These are phyloP conservation scores for Mustela lutreola DNA, from an alignment of 2,113 vertebrate species.

Conservation along the genomic window DNA sequence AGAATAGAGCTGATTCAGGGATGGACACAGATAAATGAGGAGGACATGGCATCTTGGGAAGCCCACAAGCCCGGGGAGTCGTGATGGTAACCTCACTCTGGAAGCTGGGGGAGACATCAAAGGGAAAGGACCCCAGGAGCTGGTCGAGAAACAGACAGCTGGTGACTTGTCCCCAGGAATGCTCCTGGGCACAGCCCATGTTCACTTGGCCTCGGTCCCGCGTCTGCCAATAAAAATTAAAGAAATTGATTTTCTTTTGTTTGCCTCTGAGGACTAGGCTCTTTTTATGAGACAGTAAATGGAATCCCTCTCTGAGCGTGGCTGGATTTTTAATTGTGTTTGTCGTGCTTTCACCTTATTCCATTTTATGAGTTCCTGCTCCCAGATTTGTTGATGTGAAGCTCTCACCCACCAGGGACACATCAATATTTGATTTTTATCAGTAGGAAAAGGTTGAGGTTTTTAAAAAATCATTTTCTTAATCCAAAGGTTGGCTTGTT, in stretches of 20 bases:
- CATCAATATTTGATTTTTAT: slow-evolving; percentile 81
- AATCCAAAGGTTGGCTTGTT: slow-evolving; percentile 69
- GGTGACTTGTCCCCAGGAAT: slow-evolving; percentile 46
- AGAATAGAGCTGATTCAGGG: slow-evolving; percentile 30
- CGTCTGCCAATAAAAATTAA: slow-evolving; percentile 89
- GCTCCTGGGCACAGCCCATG: not conserved
- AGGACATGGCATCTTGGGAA: not conserved
- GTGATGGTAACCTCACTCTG: not conserved
- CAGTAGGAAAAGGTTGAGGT: slow-evolving; percentile 77
- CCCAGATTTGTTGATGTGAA: slow-evolving; percentile 77
- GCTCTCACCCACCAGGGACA: slow-evolving; percentile 80
- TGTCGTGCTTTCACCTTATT: slow-evolving; percentile 84
- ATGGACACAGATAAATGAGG: not conserved
- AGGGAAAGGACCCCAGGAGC: not conserved
- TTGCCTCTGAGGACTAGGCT: slow-evolving; percentile 86
- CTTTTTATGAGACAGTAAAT: slow-evolving; percentile 88
- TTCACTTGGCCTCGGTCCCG: slow-evolving; percentile 80
- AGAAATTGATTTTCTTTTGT: slow-evolving; percentile 90
- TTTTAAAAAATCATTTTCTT: slow-evolving; percentile 66
- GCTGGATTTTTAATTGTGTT: slow-evolving; percentile 89
- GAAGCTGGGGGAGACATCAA: not conserved
- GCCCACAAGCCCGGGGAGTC: not conserved
- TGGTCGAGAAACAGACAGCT: not conserved
- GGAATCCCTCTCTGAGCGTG: slow-evolving; percentile 85
- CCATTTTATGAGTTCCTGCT: slow-evolving; percentile 86